Evolutionary conservation across 2,797 vertebrate genomes (phyloP).

Genomic region (Phoeniculus purpureus): DNA sequence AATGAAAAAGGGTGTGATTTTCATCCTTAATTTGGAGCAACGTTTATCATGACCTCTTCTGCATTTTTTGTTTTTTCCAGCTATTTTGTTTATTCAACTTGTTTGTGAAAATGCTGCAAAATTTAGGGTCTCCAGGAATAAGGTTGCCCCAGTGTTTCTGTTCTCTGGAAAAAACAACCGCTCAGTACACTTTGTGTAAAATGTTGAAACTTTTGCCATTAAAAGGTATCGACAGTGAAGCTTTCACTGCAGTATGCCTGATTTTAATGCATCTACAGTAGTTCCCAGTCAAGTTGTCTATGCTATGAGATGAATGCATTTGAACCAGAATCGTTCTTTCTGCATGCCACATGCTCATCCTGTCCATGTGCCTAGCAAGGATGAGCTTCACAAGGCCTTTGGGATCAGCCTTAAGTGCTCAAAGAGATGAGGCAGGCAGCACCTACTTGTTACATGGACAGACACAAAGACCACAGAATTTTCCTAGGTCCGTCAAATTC

Average conservation of each 20-base stretch:
- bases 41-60: not conserved
- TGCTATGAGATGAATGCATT: constrained; percentile 84
- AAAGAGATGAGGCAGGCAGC: constrained; percentile 94
- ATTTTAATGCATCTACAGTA: constrained; percentile 82
- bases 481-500: constrained; percentile 99
- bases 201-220: constrained; percentile 82
- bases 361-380: constrained; percentile 81
- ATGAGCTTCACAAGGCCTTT: constrained; percentile 83
- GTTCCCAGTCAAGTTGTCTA: constrained; percentile 77
- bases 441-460: constrained; percentile 99
- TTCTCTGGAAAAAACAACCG: not conserved
- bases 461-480: constrained; percentile 99
- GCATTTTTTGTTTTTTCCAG: constrained; percentile 5
- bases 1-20: not conserved
- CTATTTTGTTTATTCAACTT: not conserved
- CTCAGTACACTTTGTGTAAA: constrained; percentile 81
- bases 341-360: constrained; percentile 86
- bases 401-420: constrained; percentile 84
- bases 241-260: constrained; percentile 82
- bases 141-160: constrained; percentile 40
- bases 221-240: constrained; percentile 76
- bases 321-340: constrained; percentile 79
- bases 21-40: constrained; percentile 26
- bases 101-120: not conserved
- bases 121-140: constrained; percentile 33